A percentile compares a stretch with the other conserved stretches of the same genome.
phyloP scores from a whole-genome alignment of 2,797 vertebrate genomes.

The Brotula barbata region DNA sequence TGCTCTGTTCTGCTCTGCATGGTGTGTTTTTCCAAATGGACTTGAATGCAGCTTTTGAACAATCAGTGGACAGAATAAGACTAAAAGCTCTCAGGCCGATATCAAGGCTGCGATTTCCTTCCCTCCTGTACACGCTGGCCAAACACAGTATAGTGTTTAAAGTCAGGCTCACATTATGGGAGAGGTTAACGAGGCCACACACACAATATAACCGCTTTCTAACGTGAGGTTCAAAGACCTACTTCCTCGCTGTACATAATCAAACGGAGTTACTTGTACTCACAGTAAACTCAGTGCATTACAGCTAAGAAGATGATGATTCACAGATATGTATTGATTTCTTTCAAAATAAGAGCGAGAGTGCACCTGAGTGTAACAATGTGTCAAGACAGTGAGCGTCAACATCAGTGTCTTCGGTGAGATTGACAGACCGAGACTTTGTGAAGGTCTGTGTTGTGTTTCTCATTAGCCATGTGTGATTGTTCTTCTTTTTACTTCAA shows the following conservation, averaged over 20 bases:
- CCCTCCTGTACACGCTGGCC: not conserved
- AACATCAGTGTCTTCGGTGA: no score
- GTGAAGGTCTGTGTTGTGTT: no score
- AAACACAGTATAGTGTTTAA: not conserved
- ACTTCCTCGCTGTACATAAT: conserved; percentile 21
- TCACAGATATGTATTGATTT: not conserved
- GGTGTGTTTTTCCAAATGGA: no score
- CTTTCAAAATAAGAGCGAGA: not conserved
- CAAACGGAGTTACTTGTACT: conserved; percentile 25
- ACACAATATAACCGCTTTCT: conserved; percentile 27
- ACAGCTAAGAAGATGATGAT: not conserved
- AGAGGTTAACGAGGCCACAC: conserved; percentile 28
- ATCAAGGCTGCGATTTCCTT: conserved; percentile 1
- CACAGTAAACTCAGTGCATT: conserved; percentile 4
- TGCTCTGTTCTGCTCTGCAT: no score
- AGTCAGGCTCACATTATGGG: conserved; percentile 7
- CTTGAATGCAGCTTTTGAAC: no score
- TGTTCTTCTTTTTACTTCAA: conserved; percentile 42
- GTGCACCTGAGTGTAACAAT: conserved; percentile 1
- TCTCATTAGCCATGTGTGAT: conserved; percentile 7
- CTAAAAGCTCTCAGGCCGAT: not conserved
- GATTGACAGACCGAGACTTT: no score
- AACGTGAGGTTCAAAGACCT: conserved; percentile 31
- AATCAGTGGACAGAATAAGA: not conserved
- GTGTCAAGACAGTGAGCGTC: not conserved